These are phyloP conservation scores for Drosophila nigrodunni DNA, from an alignment of 1,140 invertebrate species.

Conservation along the genomic window DNA sequence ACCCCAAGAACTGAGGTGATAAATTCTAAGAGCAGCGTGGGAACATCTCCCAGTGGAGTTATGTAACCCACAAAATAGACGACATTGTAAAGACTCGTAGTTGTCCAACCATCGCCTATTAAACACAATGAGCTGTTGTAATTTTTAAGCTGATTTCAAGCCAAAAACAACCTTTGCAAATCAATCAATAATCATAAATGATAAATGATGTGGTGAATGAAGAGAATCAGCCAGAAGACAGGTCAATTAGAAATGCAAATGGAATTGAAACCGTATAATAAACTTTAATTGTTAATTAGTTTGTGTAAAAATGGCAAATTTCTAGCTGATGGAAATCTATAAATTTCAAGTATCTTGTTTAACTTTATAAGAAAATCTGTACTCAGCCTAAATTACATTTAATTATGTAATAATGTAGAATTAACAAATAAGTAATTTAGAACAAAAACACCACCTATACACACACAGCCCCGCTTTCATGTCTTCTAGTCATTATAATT, in stretches of 20 bases:
- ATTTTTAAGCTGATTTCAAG: constrained; percentile 70
- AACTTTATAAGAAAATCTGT: not conserved
- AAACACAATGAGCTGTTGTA: constrained; percentile 74
- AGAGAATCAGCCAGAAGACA: constrained; percentile 28
- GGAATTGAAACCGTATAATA: not conserved
- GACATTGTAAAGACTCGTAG: constrained; percentile 32
- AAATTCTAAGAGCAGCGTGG: constrained; percentile 74
- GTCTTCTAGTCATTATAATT: constrained; percentile 75
- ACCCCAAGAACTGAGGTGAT: constrained; percentile 29
- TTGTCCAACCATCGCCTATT: constrained; percentile 56
- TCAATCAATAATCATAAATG: constrained; percentile 53
- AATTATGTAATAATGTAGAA: constrained; percentile 43
- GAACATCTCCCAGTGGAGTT: constrained; percentile 52
- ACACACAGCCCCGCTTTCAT: constrained; percentile 57
- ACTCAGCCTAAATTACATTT: constrained; percentile 18
- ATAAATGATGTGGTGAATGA: constrained; percentile 3
- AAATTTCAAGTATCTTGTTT: not conserved
- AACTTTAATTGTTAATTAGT: constrained; percentile 10
- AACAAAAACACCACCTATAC: constrained; percentile 31
- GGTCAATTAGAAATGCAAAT: constrained; percentile 70
- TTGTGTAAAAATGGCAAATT: not conserved
- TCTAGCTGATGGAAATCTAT: not conserved
- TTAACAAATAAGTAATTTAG: constrained; percentile 45
- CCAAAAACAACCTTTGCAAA: constrained; percentile 55
- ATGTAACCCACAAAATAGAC: constrained; percentile 51